Evolutionary conservation across 2,888 invertebrate species (phyloP), one percentile per base, ranked within the genome.

Genomic region (Folsomia manolachei): DNA sequence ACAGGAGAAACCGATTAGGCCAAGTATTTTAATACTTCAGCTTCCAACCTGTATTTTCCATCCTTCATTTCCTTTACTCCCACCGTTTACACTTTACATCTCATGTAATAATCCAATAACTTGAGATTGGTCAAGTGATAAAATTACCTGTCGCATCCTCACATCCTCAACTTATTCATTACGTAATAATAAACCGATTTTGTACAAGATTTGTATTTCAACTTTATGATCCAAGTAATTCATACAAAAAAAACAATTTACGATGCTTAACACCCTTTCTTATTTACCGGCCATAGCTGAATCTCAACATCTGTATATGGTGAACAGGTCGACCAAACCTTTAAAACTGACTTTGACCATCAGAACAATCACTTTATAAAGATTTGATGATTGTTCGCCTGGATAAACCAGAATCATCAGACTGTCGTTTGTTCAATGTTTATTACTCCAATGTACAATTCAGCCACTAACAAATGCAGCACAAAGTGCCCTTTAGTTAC

Each of bases 171-270:
- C n/a, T n/a, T n/a, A n/a, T n/a, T n/a, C n/a, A n/a, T n/a, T n/a
- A n/a, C n/a, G n/a, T n/a, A n/a, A n/a, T n/a, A 56, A 56, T 56
- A 56, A 39, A 56, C 56, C 4, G 56, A 56, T 56, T 56, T 18
- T 56, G 56, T 56, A 56, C 56, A 56, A 56, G 56, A 14, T 56
- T 56, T 56, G 56, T 56, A 56, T 56, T 56, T 56, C 56, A 56
- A 56, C 11, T 56, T 56, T 56, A 56, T 56, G 56, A 19, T 4
- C 21, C 19, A 18, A 56, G 56, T 19, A 56, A 56, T 56, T 56
- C 56, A 56, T 39, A n/a, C 11, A n/a, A n/a, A n/a, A n/a, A n/a
- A 56, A 56, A 56, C 56, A 56, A 56, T 56, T 56, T 56, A 56
- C 21, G 56, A 56, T 56, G 21, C 56, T 56, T 56, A 14, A 56